phyloP scores from a whole-genome alignment of 1,140 invertebrate species.

The Tetragnatha versicolor region DNA sequence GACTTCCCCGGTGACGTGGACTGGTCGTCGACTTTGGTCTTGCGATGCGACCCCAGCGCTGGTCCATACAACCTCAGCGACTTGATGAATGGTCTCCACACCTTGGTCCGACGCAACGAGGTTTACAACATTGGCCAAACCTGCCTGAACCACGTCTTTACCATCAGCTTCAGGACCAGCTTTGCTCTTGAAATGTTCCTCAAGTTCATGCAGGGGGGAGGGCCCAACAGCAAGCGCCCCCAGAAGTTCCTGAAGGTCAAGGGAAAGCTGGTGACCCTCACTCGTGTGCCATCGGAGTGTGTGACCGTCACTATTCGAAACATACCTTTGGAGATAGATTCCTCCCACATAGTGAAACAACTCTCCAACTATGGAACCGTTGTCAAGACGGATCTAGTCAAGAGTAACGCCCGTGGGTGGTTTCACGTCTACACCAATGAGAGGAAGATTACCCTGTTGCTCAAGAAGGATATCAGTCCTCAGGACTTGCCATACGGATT shows the following conservation, averaged over 20 bases:
- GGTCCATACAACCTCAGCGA: slow-evolving; percentile 27
- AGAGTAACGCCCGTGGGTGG: slow-evolving; percentile 24
- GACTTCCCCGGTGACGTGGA: slow-evolving; percentile 25
- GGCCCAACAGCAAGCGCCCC: too few relatives aligned
- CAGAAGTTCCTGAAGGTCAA: neutral
- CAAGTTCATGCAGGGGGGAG: neutral
- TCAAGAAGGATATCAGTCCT: neutral
- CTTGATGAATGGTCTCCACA: slow-evolving; percentile 5
- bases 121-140: slow-evolving; percentile 33
- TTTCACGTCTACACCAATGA: slow-evolving; percentile 41
- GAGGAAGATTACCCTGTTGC: slow-evolving; percentile 7
- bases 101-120: slow-evolving; percentile 3
- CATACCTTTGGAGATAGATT: slow-evolving; percentile 32
- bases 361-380: slow-evolving; percentile 14
- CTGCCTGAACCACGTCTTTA: slow-evolving; percentile 31
- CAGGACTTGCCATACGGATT: slow-evolving; percentile 19
- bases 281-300: slow-evolving; percentile 1
- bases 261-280: neutral
- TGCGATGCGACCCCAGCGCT: slow-evolving; percentile 20
- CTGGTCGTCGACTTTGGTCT: slow-evolving; percentile 31
- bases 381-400: slow-evolving; percentile 24
- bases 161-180: slow-evolving; percentile 12
- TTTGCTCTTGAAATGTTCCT: neutral
- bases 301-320: neutral
- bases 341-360: neutral